Conservation (phyloP, 2,888 invertebrate species). For the Boloria euphrosyne region DNA sequence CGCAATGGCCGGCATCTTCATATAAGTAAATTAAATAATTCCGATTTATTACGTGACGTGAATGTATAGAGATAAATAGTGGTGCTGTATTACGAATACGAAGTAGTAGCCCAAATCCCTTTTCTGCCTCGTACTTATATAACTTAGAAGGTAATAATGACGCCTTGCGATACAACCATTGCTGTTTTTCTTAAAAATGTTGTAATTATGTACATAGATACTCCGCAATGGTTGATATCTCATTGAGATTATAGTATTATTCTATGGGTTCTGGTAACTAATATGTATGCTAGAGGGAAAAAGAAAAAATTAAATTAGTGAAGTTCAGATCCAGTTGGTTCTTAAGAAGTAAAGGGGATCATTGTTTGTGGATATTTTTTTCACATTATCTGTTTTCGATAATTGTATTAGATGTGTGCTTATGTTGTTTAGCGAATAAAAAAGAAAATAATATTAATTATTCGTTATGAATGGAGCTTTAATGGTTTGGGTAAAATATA, state of each 20-base stretch:
- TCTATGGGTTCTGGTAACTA: neutral
- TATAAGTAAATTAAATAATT: conserved; percentile 68
- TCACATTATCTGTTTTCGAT: conserved; percentile 14
- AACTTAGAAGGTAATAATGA: neutral
- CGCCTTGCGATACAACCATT: conserved; percentile 15
- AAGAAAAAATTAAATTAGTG: conserved; percentile 47
- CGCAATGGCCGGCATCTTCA: neutral
- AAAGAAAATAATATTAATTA: too few species aligned
- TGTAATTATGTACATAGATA: neutral
- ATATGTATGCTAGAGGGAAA: conserved; percentile 34
- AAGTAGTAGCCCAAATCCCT: conserved; percentile 49
- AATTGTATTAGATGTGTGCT: neutral
- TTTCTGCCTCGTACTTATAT: conserved; percentile 12
- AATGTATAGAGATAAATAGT: conserved; percentile 66
- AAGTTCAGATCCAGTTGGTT: conserved; percentile 39
- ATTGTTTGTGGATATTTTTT: conserved; percentile 11
- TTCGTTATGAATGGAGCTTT: too few species aligned
- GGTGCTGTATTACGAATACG: conserved; percentile 52
- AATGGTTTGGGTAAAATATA: too few species aligned
- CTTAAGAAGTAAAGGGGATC: conserved; percentile 16
- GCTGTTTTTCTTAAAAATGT: neutral
- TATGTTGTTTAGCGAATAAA: too few species aligned
- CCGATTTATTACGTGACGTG: conserved; percentile 71
- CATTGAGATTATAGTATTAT: neutral
- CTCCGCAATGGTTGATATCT: neutral